Conservation (phyloP, 2,797 vertebrate species). For the Coccyzus lansbergi region DNA sequence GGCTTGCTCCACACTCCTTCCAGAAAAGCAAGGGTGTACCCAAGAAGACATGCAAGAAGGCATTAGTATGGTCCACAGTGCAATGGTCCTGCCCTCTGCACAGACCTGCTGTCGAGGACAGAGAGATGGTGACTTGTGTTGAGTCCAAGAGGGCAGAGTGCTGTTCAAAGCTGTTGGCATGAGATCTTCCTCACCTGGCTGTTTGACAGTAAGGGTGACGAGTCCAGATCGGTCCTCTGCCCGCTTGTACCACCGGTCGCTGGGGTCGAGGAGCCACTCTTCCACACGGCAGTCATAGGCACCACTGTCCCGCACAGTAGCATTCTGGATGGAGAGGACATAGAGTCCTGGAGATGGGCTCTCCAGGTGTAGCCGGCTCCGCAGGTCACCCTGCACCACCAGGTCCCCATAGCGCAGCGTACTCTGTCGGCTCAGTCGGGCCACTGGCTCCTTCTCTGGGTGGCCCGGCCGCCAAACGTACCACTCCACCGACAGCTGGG, state of each 20-base stretch:
- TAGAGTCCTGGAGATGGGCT: constrained; percentile 72
- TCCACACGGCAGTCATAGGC: constrained; percentile 80
- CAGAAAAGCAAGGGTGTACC: background rate
- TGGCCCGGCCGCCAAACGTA: constrained; percentile 75
- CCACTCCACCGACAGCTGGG: constrained; percentile 80
- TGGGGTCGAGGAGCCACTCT: constrained; percentile 80
- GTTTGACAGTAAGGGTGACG: constrained; percentile 62
- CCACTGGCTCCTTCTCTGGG: constrained; percentile 67
- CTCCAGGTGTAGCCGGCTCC: constrained; percentile 74
- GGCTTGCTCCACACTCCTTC: background rate
- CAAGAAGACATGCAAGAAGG: background rate
- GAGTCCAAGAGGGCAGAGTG: background rate
- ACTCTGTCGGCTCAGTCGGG: constrained; percentile 70
- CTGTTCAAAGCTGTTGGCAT: background rate
- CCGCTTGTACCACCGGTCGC: constrained; percentile 76
- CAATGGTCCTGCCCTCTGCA: background rate
- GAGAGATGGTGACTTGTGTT: background rate
- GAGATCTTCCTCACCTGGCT: constrained; percentile 74
- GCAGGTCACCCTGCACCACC: constrained; percentile 1
- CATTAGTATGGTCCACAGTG: rapidly evolving
- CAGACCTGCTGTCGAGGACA: rapidly evolving
- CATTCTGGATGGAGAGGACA: constrained; percentile 87
- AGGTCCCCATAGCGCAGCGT: constrained; percentile 72
- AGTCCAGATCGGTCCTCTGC: constrained; percentile 77
- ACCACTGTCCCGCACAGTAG: constrained; percentile 88